phyloP scores from a whole-genome alignment of 1,140 invertebrate species.

The Tetragonula clypearis region DNA sequence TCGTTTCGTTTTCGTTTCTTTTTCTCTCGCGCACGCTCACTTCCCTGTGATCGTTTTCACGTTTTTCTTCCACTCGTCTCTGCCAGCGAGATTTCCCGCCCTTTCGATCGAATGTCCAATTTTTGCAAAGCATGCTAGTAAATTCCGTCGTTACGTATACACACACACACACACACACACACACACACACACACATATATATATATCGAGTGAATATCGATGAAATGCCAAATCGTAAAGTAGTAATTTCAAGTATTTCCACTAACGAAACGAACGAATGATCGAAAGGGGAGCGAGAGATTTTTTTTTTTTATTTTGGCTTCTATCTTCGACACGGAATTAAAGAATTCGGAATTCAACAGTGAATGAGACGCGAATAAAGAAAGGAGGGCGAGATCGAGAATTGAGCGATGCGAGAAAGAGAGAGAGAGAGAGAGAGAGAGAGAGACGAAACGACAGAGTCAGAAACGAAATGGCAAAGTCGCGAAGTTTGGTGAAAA shows the following conservation, averaged over 20 bases:
- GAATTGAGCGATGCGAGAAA: too few relatives aligned
- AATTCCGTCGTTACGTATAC: neutral
- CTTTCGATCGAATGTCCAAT: conserved; percentile 15
- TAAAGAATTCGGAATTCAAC: neutral
- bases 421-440: neutral
- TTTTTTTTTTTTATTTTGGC: neutral
- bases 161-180: too few relatives aligned
- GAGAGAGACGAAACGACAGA: neutral
- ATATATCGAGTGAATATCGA: conserved; percentile 3
- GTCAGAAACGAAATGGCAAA: neutral
- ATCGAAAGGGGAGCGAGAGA: neutral
- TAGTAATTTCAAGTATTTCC: conserved; percentile 11
- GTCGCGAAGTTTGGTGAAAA: conserved; percentile 10
- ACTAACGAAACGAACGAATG: neutral
- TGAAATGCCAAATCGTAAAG: conserved; percentile 21
- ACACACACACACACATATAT: too few relatives aligned
- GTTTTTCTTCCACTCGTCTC: neutral
- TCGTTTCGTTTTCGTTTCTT: neutral
- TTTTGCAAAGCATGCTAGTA: neutral
- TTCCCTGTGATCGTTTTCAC: neutral
- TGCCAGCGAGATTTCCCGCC: neutral
- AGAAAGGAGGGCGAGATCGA: neutral
- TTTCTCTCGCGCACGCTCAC: neutral
- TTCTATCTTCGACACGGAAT: neutral
- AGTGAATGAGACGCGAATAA: neutral